Percentiles rank a stretch among this genome's conserved stretches.
These are phyloP conservation scores for Oreamnos americanus DNA, from an alignment of 2,113 vertebrate genomes.

Conservation along the genomic window DNA sequence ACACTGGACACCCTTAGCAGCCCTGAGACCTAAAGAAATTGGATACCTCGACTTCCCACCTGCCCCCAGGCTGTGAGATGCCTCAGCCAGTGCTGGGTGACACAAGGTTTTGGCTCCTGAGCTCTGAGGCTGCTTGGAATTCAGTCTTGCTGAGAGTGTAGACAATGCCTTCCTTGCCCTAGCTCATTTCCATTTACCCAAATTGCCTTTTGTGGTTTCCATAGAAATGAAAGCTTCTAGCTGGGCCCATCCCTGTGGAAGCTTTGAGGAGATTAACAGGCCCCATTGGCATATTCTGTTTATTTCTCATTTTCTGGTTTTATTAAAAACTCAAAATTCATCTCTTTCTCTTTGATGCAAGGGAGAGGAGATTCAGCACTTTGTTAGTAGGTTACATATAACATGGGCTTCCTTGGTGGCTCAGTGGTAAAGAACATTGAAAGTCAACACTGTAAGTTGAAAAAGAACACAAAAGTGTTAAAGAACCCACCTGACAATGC, in stretches of 20 bases:
- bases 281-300: background rate
- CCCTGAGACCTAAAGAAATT: background rate
- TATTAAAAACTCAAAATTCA: background rate
- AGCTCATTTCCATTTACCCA: constrained; percentile 31
- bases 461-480: background rate
- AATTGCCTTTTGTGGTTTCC: constrained; percentile 27
- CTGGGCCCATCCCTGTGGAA: background rate
- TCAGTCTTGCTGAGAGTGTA: background rate
- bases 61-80: background rate
- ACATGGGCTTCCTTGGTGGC: background rate
- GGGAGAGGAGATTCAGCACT: background rate
- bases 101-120: background rate
- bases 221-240: constrained; percentile 22
- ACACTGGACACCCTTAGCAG: background rate
- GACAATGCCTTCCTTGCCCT: background rate
- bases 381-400: background rate
- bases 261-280: constrained; percentile 1
- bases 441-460: background rate
- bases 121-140: background rate
- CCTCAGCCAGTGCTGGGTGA: background rate
- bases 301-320: background rate
- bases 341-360: background rate
- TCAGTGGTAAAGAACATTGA: background rate
- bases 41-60: background rate
- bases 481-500: background rate